A percentile compares a stretch with the other conserved stretches of the same genome.
phyloP scores from a whole-genome alignment of 2,888 invertebrate genomes.

The Rhamphomyia laevipes region DNA sequence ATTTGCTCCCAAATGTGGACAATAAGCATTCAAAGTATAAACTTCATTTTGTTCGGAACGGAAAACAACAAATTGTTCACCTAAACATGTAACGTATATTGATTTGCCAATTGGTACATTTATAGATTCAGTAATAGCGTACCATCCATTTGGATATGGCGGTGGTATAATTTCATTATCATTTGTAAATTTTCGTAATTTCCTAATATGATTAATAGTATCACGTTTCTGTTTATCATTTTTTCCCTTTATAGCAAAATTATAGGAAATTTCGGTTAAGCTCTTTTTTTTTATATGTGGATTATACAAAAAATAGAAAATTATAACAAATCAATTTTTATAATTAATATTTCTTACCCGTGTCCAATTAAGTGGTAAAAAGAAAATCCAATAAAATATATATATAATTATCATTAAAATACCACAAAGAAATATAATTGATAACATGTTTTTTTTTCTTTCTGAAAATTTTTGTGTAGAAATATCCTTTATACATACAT shows the following conservation, averaged over 20 bases:
- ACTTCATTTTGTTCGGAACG: slow-evolving; percentile 51
- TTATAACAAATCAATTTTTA: no score
- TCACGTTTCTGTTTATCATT: slow-evolving; percentile 15
- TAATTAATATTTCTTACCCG: slow-evolving; percentile 19
- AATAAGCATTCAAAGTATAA: slow-evolving; percentile 71
- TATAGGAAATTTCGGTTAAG: slow-evolving; percentile 15
- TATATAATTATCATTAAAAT: not conserved
- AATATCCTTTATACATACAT: no score
- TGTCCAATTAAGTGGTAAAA: slow-evolving; percentile 22
- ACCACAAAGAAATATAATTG: not conserved
- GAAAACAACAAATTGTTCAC: slow-evolving; percentile 59
- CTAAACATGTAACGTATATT: slow-evolving; percentile 51
- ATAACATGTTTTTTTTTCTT: not conserved
- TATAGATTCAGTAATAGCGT: slow-evolving; percentile 57
- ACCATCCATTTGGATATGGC: slow-evolving; percentile 87
- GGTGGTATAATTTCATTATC: slow-evolving; percentile 45
- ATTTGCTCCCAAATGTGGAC: slow-evolving; percentile 84
- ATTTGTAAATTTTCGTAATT: slow-evolving; percentile 42
- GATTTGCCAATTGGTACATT: slow-evolving; percentile 46
- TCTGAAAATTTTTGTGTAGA: no score
- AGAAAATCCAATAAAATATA: slow-evolving; percentile 19
- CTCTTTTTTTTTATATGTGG: not conserved
- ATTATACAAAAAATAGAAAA: not conserved
- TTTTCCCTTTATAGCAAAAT: slow-evolving; percentile 5
- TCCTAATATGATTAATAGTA: slow-evolving; percentile 38